Evolutionary conservation across 53 echinoderm and acorn worm genomes (phyloP), one percentile per base, ranked within the genome.

Genomic region (Henricia sp.): DNA sequence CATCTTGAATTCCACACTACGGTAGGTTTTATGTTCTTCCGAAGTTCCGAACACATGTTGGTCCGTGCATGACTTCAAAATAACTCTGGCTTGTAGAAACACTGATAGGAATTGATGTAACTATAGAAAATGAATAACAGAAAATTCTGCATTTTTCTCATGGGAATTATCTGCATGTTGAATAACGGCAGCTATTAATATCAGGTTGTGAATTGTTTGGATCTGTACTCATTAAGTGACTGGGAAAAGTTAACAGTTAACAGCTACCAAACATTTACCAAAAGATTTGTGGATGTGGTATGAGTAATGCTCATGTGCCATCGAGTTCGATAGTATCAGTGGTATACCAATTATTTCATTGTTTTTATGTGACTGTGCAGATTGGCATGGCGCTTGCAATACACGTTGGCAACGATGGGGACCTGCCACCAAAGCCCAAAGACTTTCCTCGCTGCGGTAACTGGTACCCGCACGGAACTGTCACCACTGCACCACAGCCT

Each of bases 1-100:
- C 93, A 93, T 64, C 38, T 88, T 10, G 77, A 90, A 64, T 93
- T 88, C 37, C 93, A 96, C 38, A 51, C 71, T 26, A 75, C 82
- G 68, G 95, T 95, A 86, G 64, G 85, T 67, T 25, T 4, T 11
- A 26, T 8, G 11, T 6, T 23, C 4, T 17, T 55, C 23, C 27
- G 23, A n/a, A 55, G 27, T 24, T 24, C 9, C 4, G 56, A 55
- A n/a, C n/a, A n/a, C n/a, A n/a, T n/a, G n/a, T n/a, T n/a, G n/a
- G n/a, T n/a, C n/a, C 56, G 19, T 52, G 3, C 3, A n/a, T n/a
- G n/a, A n/a, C n/a, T n/a, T n/a, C n/a, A n/a, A n/a, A n/a, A n/a
- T n/a, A n/a, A n/a, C n/a, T n/a, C n/a, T n/a, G n/a, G n/a, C n/a
- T n/a, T n/a, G n/a, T n/a, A n/a, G n/a, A n/a, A n/a, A n/a, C n/a